Percentiles rank a stretch among this genome's conserved stretches.
These are phyloP conservation scores for Sarcophaga rosellei DNA, from an alignment of 2,888 invertebrate genomes.

Conservation along the genomic window DNA sequence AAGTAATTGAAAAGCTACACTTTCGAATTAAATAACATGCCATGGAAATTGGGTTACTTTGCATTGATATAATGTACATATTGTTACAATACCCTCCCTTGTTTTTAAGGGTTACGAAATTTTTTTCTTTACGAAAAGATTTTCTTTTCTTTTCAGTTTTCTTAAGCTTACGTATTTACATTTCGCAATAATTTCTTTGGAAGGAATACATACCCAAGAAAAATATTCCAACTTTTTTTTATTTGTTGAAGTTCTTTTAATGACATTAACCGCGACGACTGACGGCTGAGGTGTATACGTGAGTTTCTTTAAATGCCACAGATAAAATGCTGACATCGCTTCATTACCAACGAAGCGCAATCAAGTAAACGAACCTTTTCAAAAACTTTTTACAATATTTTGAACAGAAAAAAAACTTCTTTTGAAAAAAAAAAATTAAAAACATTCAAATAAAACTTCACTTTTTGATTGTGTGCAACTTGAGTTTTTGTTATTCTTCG, in stretches of 20 bases:
- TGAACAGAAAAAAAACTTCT: constrained; percentile 9
- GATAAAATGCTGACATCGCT: constrained; percentile 44
- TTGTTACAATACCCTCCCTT: background rate
- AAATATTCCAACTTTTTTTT: background rate
- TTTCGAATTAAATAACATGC: background rate
- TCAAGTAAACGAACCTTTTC: constrained; percentile 13
- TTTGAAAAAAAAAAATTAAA: constrained; percentile 8
- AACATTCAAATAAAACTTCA: constrained; percentile 40
- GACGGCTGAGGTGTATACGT: constrained; percentile 35
- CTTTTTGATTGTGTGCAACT: constrained; percentile 34
- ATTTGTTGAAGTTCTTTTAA: background rate
- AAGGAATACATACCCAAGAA: background rate
- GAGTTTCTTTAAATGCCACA: constrained; percentile 44
- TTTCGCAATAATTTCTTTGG: constrained; percentile 28
- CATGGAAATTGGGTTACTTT: too few relatives aligned
- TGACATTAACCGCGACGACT: background rate
- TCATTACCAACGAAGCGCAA: constrained; percentile 30
- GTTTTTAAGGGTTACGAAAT: background rate
- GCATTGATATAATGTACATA: too few relatives aligned
- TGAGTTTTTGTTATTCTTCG: constrained; percentile 11
- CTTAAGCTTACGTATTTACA: background rate
- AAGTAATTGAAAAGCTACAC: background rate
- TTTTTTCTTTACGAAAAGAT: too few relatives aligned
- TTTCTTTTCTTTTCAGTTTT: background rate
- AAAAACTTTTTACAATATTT: constrained; percentile 35